phyloP scores from a whole-genome alignment of 2,888 invertebrate species.

The Sympetrum striolatum region DNA sequence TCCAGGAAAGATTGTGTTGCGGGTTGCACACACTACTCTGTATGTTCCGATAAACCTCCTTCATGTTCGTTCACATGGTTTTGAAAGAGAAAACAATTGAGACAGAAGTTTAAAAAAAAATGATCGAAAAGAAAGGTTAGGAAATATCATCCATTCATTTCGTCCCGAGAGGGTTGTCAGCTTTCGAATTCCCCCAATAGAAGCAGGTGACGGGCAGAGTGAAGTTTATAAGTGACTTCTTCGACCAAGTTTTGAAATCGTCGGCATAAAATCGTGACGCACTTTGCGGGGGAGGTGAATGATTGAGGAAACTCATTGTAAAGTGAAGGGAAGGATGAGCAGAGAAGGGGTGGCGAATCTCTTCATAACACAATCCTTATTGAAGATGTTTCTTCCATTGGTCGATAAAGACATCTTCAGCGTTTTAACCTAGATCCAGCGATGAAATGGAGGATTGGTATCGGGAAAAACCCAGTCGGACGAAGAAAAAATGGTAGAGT shows the following conservation, averaged over 20 bases:
- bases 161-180: not conserved
- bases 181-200: not conserved
- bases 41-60: not conserved
- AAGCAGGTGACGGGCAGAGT: not conserved
- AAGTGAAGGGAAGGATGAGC: not conserved
- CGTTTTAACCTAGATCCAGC: not conserved
- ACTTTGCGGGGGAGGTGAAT: not conserved
- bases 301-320: not conserved
- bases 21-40: too few relatives aligned
- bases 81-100: not conserved
- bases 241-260: not conserved
- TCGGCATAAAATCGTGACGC: not conserved
- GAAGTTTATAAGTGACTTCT: not conserved
- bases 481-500: not conserved
- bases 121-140: not conserved
- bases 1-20: too few relatives aligned
- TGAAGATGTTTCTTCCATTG: not conserved
- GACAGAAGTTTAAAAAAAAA: not conserved
- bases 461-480: not conserved
- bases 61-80: not conserved
- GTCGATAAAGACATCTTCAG: not conserved
- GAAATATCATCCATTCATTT: not conserved
- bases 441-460: not conserved
- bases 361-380: not conserved
- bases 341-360: not conserved